Evolutionary conservation across 2,113 vertebrate genomes (phyloP), one percentile per base, ranked within the genome.

Genomic region (Camarhynchus parvulus): DNA sequence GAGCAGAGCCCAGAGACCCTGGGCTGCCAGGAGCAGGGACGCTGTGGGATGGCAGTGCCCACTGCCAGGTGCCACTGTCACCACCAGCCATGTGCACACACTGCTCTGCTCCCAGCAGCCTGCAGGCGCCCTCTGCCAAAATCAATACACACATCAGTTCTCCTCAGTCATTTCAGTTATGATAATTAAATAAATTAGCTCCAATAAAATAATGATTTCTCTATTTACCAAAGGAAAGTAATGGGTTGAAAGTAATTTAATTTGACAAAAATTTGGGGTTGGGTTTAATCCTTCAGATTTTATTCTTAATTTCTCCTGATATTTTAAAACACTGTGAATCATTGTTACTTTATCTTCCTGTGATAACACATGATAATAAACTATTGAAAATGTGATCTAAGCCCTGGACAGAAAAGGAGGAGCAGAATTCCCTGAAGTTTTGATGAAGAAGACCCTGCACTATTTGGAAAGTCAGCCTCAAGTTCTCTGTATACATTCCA

Each of bases 171-270:
- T 94, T 95, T 87, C 23, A 77, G 83, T 89, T 93, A 90, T 92
- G 77, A 59, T 76, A 74, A 97, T 95, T 91, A 94, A 96, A 94
- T 93, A 91, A 91, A 81, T 89, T 50, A 90, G 56, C 30, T 64
- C 70, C 52, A 91, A 90, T 90, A 81, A 92, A 95, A 77, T 28
- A 42, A 94, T 84, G 37, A 89, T 95, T 96, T 92, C 46, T 20
- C 55, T 94, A 33, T 96, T 95, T 92, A 87, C 61, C 59, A 79
- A 69, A 81, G 50, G 47, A 86, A 96, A 97, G 83, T 47, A 87
- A 87, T 63, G n/a, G n/a, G 44, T 62, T 74, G 64, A 74, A 92
- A 80, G n/a, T 58, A 8, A 88, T 80, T 73, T 62, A 55, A 66
- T 86, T 80, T 74, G 79, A 78, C 44, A 86, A 5, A 83, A 58